A percentile compares a stretch with the other conserved stretches of the same genome.
These are phyloP conservation scores for Druon quercuslanigerum DNA, from an alignment of 1,140 invertebrate genomes.

Conservation along the genomic window DNA sequence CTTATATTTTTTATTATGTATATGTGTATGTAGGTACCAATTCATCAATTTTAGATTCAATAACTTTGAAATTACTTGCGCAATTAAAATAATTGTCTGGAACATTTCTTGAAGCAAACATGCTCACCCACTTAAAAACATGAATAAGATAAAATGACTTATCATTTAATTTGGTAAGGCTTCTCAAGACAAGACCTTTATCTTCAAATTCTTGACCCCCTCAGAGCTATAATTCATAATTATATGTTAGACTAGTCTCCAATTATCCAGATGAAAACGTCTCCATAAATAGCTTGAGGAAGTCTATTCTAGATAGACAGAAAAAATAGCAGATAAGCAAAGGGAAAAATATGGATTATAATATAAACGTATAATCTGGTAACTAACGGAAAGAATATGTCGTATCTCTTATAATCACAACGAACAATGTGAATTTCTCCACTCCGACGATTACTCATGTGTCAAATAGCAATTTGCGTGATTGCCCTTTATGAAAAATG, in stretches of 20 bases:
- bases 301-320: slow-evolving; percentile 2
- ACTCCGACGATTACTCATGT: slow-evolving; percentile 5
- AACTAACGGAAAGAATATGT: background rate
- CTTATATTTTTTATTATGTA: no score
- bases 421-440: slow-evolving; percentile 3
- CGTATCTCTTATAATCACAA: background rate
- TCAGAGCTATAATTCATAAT: background rate
- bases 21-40: no score
- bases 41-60: no score
- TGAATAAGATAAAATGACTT: background rate
- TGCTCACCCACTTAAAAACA: background rate
- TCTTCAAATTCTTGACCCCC: background rate
- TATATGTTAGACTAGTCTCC: background rate
- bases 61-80: no score
- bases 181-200: background rate
- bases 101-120: no score
- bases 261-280: background rate
- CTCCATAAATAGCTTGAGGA: background rate
- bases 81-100: no score
- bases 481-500: slow-evolving; percentile 27
- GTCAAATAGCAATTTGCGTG: slow-evolving; percentile 21
- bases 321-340: background rate
- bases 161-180: background rate
- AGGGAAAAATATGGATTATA: background rate
- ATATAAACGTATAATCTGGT: background rate